These are phyloP conservation scores for Allygus modestus DNA, from an alignment of 2,888 invertebrate species.

Conservation along the genomic window DNA sequence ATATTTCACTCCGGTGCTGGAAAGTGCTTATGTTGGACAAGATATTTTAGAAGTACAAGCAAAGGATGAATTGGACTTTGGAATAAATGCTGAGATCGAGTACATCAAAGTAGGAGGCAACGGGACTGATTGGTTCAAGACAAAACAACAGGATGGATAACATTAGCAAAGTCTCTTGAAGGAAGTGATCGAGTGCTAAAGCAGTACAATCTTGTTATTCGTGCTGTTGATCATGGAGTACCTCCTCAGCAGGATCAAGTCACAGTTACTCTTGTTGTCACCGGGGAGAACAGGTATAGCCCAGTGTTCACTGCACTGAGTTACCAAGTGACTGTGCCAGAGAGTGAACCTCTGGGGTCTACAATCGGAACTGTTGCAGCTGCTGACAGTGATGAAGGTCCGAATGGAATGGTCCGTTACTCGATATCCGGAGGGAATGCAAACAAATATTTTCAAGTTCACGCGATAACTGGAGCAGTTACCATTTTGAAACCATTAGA, in stretches of 20 bases:
- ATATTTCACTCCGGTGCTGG: slow-evolving; percentile 89
- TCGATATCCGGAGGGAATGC: slow-evolving; percentile 90
- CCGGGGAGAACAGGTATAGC: slow-evolving; percentile 88
- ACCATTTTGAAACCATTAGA: slow-evolving; percentile 89
- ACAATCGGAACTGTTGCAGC: slow-evolving; percentile 91
- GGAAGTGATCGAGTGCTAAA: slow-evolving; percentile 76
- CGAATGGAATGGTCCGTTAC: slow-evolving; percentile 93
- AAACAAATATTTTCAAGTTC: slow-evolving; percentile 87
- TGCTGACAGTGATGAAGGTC: slow-evolving; percentile 90
- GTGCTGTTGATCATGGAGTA: slow-evolving; percentile 91
- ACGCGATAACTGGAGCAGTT: slow-evolving; percentile 87
- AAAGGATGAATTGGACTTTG: slow-evolving; percentile 87
- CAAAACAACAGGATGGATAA: slow-evolving; percentile 89
- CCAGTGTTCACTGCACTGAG: slow-evolving; percentile 91
- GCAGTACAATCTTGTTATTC: slow-evolving; percentile 83
- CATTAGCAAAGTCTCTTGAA: slow-evolving; percentile 78
- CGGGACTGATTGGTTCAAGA: slow-evolving; percentile 85
- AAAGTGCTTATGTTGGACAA: slow-evolving; percentile 84
- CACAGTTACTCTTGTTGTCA: slow-evolving; percentile 85
- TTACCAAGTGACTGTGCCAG: slow-evolving; percentile 94
- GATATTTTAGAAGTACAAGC: slow-evolving; percentile 86
- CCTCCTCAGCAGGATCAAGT: slow-evolving; percentile 90
- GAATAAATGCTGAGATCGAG: slow-evolving; percentile 92
- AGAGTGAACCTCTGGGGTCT: slow-evolving; percentile 92
- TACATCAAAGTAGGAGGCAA: slow-evolving; percentile 87